Percentiles rank a stretch among this genome's conserved stretches.
phyloP scores from a whole-genome alignment of 2,888 invertebrate genomes.

The Formica aserva region DNA sequence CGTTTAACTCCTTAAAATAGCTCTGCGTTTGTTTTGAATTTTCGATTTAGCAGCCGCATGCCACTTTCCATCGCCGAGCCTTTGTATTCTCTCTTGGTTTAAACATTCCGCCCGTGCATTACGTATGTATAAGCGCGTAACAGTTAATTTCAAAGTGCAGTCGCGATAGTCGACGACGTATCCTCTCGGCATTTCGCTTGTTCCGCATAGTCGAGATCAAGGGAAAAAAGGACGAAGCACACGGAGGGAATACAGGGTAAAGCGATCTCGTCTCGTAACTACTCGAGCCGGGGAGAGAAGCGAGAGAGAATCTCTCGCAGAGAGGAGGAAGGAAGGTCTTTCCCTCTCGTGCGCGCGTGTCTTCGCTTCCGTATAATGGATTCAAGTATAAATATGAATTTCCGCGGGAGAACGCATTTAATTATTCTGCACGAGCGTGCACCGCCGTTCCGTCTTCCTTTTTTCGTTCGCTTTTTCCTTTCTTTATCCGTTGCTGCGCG shows the following conservation, averaged over 20 bases:
- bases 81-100: constrained; percentile 34
- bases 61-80: not conserved
- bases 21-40: constrained; percentile 48
- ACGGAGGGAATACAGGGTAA: not conserved
- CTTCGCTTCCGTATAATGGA: constrained; percentile 70
- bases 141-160: constrained; percentile 47
- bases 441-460: constrained; percentile 40
- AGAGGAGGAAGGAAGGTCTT: constrained; percentile 39
- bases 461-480: constrained; percentile 42
- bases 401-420: constrained; percentile 76
- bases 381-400: constrained; percentile 80
- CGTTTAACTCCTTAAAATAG: constrained; percentile 34
- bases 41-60: constrained; percentile 29
- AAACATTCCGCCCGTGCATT: constrained; percentile 42
- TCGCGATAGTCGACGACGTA: constrained; percentile 34
- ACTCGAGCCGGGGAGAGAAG: constrained; percentile 1
- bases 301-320: constrained; percentile 14
- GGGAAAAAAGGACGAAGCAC: not conserved
- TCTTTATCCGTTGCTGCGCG: constrained; percentile 36
- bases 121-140: constrained; percentile 50
- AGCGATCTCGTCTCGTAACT: constrained; percentile 32
- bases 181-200: constrained; percentile 9
- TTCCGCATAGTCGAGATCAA: constrained; percentile 5
- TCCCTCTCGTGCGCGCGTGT: constrained; percentile 51
- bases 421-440: constrained; percentile 73